Conservation (phyloP, 1,140 invertebrate species). For the Ostrea edulis region DNA sequence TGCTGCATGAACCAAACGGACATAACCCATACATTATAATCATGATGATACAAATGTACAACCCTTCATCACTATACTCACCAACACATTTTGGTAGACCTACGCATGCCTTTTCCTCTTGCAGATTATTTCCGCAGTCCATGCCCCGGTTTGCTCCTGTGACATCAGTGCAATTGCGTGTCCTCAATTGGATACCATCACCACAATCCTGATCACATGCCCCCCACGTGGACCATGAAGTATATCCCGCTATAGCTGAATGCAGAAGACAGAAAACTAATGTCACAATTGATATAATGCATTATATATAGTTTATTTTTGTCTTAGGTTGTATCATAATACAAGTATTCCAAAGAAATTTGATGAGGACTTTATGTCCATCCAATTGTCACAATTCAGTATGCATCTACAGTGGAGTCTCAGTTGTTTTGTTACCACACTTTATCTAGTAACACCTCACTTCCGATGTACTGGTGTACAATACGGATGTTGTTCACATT, state of each 20-base stretch:
- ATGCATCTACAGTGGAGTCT: too few relatives aligned
- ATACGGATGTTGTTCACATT: too few relatives aligned
- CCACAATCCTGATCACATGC: conserved; percentile 2
- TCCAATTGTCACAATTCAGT: too few relatives aligned
- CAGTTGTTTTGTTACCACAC: too few relatives aligned
- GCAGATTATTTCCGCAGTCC: background rate
- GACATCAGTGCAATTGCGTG: conserved; percentile 20
- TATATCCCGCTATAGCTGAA: background rate
- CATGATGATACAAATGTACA: background rate
- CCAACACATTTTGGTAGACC: background rate
- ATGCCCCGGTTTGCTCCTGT: background rate
- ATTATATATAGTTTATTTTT: too few relatives aligned
- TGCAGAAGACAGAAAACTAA: background rate
- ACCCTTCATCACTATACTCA: background rate
- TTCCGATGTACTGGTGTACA: too few relatives aligned
- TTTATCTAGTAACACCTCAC: too few relatives aligned
- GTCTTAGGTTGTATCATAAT: too few relatives aligned
- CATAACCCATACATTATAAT: too few relatives aligned
- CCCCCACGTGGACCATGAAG: background rate
- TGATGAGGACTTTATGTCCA: background rate
- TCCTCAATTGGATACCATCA: background rate
- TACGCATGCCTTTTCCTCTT: background rate
- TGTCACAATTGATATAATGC: too few relatives aligned
- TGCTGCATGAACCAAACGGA: too few relatives aligned
- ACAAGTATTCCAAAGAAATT: background rate